Conservation (phyloP, 1,140 invertebrate genomes). For the Caerostris extrusa region DNA sequence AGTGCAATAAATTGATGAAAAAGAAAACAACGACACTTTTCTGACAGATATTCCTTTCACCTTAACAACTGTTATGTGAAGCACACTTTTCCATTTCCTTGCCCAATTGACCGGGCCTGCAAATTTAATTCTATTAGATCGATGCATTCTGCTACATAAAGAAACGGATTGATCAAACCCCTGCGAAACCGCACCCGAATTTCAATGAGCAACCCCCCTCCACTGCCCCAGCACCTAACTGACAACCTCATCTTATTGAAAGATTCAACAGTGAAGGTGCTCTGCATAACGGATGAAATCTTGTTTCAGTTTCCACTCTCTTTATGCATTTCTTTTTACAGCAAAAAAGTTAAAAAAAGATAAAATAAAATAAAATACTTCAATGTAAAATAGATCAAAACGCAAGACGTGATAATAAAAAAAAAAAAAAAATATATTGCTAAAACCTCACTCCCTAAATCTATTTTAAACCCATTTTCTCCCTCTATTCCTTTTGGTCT, state of each 20-base stretch:
- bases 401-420: conserved; percentile 7
- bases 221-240: neutral
- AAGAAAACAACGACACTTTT: no score
- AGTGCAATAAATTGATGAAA: no score
- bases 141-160: neutral
- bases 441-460: neutral
- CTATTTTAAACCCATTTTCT: conserved; percentile 28
- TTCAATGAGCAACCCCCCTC: neutral
- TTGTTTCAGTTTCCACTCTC: neutral
- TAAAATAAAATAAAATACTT: neutral
- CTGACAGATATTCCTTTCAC: no score
- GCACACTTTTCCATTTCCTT: no score
- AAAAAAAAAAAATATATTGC: neutral
- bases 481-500: neutral
- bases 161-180: neutral
- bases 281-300: conserved; percentile 19
- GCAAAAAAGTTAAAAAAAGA: neutral
- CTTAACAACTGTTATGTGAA: no score
- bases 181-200: neutral
- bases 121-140: neutral
- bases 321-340: neutral
- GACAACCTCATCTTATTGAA: neutral
- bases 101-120: neutral
- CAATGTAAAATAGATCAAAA: conserved; percentile 20
- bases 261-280: neutral